A percentile compares a stretch with the other conserved stretches of the same genome.
These are phyloP conservation scores for Notechis scutatus DNA, from an alignment of 2,113 vertebrate species.

Conservation along the genomic window DNA sequence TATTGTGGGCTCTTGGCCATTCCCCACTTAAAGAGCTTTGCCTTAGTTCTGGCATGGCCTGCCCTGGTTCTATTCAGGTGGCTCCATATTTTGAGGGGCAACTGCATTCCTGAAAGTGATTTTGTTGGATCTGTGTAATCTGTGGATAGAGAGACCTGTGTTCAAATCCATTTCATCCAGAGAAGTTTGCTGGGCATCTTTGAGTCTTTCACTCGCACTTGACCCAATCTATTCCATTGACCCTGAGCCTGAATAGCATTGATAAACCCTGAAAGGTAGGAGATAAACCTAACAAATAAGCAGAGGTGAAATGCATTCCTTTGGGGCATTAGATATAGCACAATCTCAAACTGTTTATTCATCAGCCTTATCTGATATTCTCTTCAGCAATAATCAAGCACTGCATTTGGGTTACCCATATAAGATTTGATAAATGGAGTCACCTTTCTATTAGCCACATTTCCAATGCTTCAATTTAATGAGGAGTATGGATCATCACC, in stretches of 20 bases:
- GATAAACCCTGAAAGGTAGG: neutral
- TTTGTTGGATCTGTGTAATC: neutral
- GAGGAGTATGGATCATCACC: constrained; percentile 36
- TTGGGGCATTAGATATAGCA: neutral
- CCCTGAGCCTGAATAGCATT: neutral
- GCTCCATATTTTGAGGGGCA: neutral
- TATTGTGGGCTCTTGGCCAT: neutral
- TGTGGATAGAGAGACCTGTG: neutral
- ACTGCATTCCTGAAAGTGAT: too few relatives aligned
- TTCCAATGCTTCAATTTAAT: constrained; percentile 36
- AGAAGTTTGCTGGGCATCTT: neutral
- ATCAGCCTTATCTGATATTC: neutral
- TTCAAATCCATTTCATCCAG: neutral
- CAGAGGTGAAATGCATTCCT: neutral
- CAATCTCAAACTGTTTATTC: neutral
- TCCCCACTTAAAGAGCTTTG: neutral
- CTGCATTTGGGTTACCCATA: constrained; percentile 8
- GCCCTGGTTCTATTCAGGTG: neutral
- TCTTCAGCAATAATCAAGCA: constrained; percentile 41
- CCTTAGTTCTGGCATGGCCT: neutral
- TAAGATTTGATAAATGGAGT: constrained; percentile 43
- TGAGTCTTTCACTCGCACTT: neutral
- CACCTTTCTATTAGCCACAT: constrained; percentile 5
- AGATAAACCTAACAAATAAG: neutral
- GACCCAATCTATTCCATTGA: neutral